These are phyloP conservation scores for Drosophila prostipennis DNA, from an alignment of 2,888 invertebrate genomes.

Conservation along the genomic window DNA sequence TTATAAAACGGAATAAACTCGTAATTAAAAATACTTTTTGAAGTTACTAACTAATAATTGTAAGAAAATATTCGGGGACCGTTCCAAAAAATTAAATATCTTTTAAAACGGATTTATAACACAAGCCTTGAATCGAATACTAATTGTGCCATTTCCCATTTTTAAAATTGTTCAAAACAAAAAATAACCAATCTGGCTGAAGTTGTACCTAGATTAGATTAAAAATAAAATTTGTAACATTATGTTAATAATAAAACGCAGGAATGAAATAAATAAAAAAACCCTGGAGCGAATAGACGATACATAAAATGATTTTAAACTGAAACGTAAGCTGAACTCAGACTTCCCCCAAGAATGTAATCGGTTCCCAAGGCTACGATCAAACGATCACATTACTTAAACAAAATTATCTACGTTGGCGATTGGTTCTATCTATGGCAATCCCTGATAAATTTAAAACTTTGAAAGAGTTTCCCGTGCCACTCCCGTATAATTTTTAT, in stretches of 20 bases:
- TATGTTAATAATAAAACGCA: conserved; percentile 51
- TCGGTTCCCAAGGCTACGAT: too few relatives aligned
- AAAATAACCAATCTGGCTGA: conserved; percentile 36
- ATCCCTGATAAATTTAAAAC: too few relatives aligned
- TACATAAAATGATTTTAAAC: too few relatives aligned
- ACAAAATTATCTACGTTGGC: too few relatives aligned
- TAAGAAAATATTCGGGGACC: conserved; percentile 26
- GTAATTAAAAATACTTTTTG: conserved; percentile 28
- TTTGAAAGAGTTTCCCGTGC: too few relatives aligned
- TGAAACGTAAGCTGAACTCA: too few relatives aligned
- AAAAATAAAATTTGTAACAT: conserved; percentile 51
- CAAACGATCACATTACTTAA: too few relatives aligned
- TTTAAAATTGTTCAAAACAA: conserved; percentile 47
- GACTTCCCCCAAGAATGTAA: too few relatives aligned
- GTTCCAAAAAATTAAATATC: conserved; percentile 21
- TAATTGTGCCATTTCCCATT: conserved; percentile 47
- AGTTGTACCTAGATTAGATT: conserved; percentile 52
- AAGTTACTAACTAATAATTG: conserved; percentile 25
- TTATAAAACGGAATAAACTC: conserved; percentile 20
- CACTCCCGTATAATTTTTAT: too few relatives aligned
- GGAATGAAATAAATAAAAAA: conserved; percentile 36
- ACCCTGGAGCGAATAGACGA: background rate
- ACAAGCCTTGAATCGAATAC: conserved; percentile 42
- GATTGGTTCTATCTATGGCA: too few relatives aligned
- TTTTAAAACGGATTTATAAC: conserved; percentile 32